Percentiles rank a stretch among this genome's conserved stretches.
phyloP scores from a whole-genome alignment of 2,113 vertebrate genomes.

The Daubentonia madagascariensis region DNA sequence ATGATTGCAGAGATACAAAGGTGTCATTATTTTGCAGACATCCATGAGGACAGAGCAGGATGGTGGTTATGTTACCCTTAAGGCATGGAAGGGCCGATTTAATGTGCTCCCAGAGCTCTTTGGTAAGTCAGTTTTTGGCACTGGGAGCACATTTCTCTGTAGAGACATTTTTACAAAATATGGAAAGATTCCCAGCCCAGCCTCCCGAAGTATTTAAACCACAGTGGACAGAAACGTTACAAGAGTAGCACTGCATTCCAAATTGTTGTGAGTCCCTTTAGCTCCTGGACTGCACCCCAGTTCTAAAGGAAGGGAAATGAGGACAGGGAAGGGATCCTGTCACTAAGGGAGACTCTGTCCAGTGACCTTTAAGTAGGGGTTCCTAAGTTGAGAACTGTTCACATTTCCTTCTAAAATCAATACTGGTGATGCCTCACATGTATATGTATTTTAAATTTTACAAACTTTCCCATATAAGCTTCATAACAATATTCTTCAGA shows the following conservation, averaged over 20 bases:
- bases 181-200: background rate
- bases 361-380: rapidly evolving
- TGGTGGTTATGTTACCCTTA: background rate
- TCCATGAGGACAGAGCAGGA: background rate
- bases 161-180: constrained; percentile 22
- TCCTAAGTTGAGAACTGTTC: background rate
- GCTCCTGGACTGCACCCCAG: background rate
- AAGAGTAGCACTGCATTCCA: background rate
- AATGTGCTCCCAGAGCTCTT: background rate
- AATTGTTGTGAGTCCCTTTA: background rate
- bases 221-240: background rate
- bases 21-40: background rate
- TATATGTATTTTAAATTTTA: background rate
- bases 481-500: background rate
- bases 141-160: background rate
- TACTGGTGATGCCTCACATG: background rate
- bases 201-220: background rate
- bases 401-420: background rate
- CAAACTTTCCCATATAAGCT: background rate
- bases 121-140: background rate
- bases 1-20: background rate
- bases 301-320: background rate
- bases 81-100: background rate
- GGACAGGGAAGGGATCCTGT: rapidly evolving
- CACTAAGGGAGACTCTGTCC: background rate